phyloP scores from a whole-genome alignment of 2,113 vertebrate genomes.

The Calidris pygmaea region DNA sequence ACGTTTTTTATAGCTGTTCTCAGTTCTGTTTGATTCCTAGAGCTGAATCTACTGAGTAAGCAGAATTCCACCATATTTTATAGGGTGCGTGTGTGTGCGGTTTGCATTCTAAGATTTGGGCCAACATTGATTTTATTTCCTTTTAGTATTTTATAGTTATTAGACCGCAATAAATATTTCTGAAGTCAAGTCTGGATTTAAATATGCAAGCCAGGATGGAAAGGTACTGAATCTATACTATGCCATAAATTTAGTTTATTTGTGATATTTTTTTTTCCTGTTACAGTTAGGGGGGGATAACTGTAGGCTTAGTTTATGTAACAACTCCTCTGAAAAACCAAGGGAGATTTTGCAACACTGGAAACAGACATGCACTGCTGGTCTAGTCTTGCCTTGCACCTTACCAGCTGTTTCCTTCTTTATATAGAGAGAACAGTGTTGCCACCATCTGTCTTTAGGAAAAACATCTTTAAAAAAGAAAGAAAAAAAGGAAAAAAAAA shows the following conservation, averaged over 20 bases:
- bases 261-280: not conserved
- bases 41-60: slow-evolving; percentile 62
- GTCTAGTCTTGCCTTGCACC: not conserved
- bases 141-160: slow-evolving; percentile 71
- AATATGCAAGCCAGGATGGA: slow-evolving; percentile 66
- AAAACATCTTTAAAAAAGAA: not conserved
- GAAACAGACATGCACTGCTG: not conserved
- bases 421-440: slow-evolving; percentile 57
- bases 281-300: not conserved
- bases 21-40: slow-evolving; percentile 12
- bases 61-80: slow-evolving; percentile 64
- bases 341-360: not conserved
- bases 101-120: slow-evolving; percentile 59
- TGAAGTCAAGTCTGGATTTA: slow-evolving; percentile 65
- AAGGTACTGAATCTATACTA: slow-evolving; percentile 22
- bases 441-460: slow-evolving; percentile 51
- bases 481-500: too few relatives aligned
- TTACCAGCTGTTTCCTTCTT: slow-evolving; percentile 51
- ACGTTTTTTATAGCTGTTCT: not conserved
- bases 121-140: slow-evolving; percentile 70
- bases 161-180: slow-evolving; percentile 64
- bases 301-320: not conserved
- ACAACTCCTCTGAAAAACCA: slow-evolving; percentile 25
- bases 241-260: slow-evolving; percentile 51
- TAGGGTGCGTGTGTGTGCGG: not conserved